A percentile compares a stretch with the other conserved stretches of the same genome.
Conservation (phyloP, 2,888 invertebrate genomes). For the Leptinotarsa peninsularis region DNA sequence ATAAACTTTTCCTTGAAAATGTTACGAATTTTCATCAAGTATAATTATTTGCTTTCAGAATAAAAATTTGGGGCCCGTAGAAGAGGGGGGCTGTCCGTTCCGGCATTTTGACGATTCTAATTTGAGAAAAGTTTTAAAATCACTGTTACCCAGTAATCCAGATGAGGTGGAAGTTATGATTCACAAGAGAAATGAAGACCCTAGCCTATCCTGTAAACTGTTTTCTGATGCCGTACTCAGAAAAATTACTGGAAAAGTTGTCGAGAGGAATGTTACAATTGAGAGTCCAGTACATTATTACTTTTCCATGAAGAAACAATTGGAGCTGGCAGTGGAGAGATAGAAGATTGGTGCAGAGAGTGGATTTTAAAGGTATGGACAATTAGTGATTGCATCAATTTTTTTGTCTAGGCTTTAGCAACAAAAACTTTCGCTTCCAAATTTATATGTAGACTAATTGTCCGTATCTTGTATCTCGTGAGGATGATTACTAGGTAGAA, state of each 20-base stretch:
- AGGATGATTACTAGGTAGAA: not conserved
- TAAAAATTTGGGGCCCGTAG: conserved; percentile 57
- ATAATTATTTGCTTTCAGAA: conserved; percentile 40
- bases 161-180: conserved; percentile 49
- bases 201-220: conserved; percentile 47
- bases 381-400: not conserved
- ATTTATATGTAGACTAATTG: no score
- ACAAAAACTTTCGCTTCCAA: no score
- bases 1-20: no score
- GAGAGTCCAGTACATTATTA: conserved; percentile 51
- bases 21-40: not conserved
- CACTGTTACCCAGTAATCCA: conserved; percentile 35
- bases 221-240: conserved; percentile 40
- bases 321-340: not conserved
- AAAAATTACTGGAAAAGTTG: conserved; percentile 19
- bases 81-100: conserved; percentile 76
- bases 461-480: no score
- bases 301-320: conserved; percentile 38
- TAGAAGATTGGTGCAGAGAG: not conserved
- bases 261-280: conserved; percentile 32
- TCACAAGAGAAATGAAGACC: conserved; percentile 44
- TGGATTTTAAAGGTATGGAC: not conserved
- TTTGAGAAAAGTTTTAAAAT: conserved; percentile 63
- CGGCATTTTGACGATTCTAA: conserved; percentile 69
- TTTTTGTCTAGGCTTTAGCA: no score